Evolutionary conservation across 2,797 vertebrate genomes (phyloP), one percentile per base, ranked within the genome.

Genomic region (Sebastes goodei): DNA sequence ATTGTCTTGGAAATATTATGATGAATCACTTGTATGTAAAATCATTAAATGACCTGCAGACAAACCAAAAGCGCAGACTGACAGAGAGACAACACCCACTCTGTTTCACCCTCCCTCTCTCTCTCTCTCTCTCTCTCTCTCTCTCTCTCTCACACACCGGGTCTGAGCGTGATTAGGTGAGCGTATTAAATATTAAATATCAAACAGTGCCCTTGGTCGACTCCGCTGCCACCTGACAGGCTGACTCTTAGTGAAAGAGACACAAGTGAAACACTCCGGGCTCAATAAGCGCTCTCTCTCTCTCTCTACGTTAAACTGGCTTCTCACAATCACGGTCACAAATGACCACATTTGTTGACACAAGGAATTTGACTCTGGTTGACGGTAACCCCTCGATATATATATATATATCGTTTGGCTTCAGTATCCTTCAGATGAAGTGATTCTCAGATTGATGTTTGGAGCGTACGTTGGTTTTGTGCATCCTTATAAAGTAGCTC

Each of bases 21-120:
- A 90, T 88, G 80, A 89, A 91, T 92, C 79, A 86, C 88, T 89
- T 87, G 90, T 87, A 73, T 81, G 77, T 86, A 81, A 89, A 92
- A 89, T 88, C 79, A 86, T 86, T 85, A 90, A 87, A 91, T 62
- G 77, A 86, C 81, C 81, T 76, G 77, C 64, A 77, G 82, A 86
- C 59, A 82, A 85, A 84, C 42, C 80, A 75, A 74, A 87, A 81
- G 78, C 25, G 35, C 53, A 66, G 64, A 76, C 46, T 33, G 74
- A 86, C 71, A 46, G 33, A 67, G 8, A 74, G 68, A 71, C 74
- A 46, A 33, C 78, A 66, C 67, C 5, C 49, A 29, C 60, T 74
- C 65, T 46, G 5, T 75, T 23, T n/a, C 63, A 25, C 8, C 5
- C 29, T 29, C 73, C 25, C 35, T 59, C 33, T 53, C 71, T 15